A percentile compares a stretch with the other conserved stretches of the same genome.
These are phyloP conservation scores for Athetis lepigone DNA, from an alignment of 2,888 invertebrate species.

Conservation along the genomic window DNA sequence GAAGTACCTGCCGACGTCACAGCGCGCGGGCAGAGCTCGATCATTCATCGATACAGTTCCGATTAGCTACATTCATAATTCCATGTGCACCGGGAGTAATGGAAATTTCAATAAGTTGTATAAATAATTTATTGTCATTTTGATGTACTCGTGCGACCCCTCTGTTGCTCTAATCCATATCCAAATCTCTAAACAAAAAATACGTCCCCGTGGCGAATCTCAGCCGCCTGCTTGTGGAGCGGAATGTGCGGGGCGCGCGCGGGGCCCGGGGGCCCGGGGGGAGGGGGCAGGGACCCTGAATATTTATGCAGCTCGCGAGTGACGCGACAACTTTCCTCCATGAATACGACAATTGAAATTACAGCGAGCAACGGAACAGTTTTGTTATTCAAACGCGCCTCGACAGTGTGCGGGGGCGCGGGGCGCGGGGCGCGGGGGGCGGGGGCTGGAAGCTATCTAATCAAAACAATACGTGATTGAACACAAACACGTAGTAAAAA, in stretches of 20 bases:
- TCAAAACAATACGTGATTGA: slow-evolving; percentile 66
- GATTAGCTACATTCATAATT: neutral
- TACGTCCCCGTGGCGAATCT: slow-evolving; percentile 52
- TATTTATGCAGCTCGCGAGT: slow-evolving; percentile 67
- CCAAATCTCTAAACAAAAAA: slow-evolving; percentile 56
- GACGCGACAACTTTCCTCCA: slow-evolving; percentile 68
- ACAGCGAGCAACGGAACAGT: slow-evolving; percentile 63
- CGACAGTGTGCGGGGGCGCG: neutral
- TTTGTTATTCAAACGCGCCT: slow-evolving; percentile 62
- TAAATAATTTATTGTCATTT: neutral
- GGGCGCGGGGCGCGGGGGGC: rapidly evolving
- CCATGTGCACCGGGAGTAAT: no score
- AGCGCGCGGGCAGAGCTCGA: neutral
- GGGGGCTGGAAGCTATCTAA: slow-evolving; percentile 14
- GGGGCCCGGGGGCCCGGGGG: neutral
- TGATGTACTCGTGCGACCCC: slow-evolving; percentile 11
- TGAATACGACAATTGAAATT: slow-evolving; percentile 76
- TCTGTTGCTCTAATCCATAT: slow-evolving; percentile 43
- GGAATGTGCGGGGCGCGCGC: slow-evolving; percentile 12
- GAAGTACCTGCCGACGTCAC: slow-evolving; percentile 31
- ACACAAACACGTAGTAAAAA: slow-evolving; percentile 60
- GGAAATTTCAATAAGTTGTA: no score
- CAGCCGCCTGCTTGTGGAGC: slow-evolving; percentile 20
- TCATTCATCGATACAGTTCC: slow-evolving; percentile 11
- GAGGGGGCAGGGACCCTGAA: slow-evolving; percentile 54